Percentiles rank a stretch among this genome's conserved stretches.
Conservation (phyloP, 2,113 vertebrate genomes). For the Gadus macrocephalus region DNA sequence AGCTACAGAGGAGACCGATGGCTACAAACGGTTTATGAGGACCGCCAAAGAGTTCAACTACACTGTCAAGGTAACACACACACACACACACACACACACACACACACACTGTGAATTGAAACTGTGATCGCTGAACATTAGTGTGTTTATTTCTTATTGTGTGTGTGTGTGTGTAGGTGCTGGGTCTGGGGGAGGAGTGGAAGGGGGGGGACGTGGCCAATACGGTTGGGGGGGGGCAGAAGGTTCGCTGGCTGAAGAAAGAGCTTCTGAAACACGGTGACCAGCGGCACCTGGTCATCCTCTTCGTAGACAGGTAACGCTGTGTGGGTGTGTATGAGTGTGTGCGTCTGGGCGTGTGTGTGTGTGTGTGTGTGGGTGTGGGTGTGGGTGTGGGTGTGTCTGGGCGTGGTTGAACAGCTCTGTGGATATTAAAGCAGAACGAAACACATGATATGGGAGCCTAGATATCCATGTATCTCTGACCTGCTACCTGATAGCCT, state of each 20-base stretch:
- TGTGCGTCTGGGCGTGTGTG: neutral
- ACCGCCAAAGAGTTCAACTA: conserved; percentile 81
- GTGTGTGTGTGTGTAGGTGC: conserved; percentile 50
- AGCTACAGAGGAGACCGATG: conserved; percentile 80
- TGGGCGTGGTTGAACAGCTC: too few relatives aligned
- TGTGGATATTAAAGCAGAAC: too few relatives aligned
- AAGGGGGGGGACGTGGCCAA: conserved; percentile 73
- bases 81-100: conserved; percentile 11
- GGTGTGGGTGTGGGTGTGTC: neutral
- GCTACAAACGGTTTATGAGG: conserved; percentile 80
- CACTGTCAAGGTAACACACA: conserved; percentile 73
- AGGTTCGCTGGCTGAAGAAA: conserved; percentile 86
- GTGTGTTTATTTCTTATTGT: conserved; percentile 1
- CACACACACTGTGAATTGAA: conserved; percentile 2
- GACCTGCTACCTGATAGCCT: too few relatives aligned
- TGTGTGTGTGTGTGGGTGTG: conserved; percentile 11
- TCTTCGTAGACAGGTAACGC: conserved; percentile 87
- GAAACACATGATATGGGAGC: conserved; percentile 23
- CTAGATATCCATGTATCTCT: conserved; percentile 2
- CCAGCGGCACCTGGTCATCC: conserved; percentile 68
- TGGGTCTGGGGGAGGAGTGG: conserved; percentile 77
- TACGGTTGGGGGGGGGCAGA: conserved; percentile 88
- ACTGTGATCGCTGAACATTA: too few relatives aligned
- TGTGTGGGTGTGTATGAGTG: neutral
- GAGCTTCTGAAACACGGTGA: conserved; percentile 76